Conservation (phyloP, 2,888 invertebrate genomes). For the Sarcophaga rosellei region DNA sequence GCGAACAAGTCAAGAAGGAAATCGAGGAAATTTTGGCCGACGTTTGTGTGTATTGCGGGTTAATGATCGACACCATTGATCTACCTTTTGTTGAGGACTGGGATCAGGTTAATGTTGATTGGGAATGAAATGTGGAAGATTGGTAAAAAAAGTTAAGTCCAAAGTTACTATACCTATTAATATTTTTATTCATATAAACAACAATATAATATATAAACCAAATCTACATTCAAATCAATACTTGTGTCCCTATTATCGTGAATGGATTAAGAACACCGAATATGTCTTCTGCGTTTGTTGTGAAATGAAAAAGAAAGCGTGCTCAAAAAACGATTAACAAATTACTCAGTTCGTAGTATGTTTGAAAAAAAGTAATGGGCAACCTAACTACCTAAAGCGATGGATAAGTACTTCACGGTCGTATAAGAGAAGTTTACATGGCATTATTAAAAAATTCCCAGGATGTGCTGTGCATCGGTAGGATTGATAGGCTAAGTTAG, state of each 20-base stretch:
- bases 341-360: too few species aligned
- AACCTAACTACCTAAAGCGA: too few species aligned
- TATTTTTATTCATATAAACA: constrained; percentile 38
- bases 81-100: constrained; percentile 92
- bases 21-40: constrained; percentile 94
- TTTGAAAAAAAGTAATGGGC: too few species aligned
- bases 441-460: too few species aligned
- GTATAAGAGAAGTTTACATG: too few species aligned
- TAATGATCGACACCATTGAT: constrained; percentile 95
- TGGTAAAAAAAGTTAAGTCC: constrained; percentile 16
- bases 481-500: too few species aligned
- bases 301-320: neutral
- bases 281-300: constrained; percentile 3
- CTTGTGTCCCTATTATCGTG: too few species aligned
- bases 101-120: constrained; percentile 91
- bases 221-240: neutral
- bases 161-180: constrained; percentile 47
- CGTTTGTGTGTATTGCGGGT: constrained; percentile 96
- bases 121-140: constrained; percentile 84
- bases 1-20: constrained; percentile 88
- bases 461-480: too few species aligned
- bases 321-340: too few species aligned
- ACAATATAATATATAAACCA: neutral
- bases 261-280: neutral
- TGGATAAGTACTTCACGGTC: too few species aligned